A percentile compares a stretch with the other conserved stretches of the same genome.
Conservation (phyloP, 2,113 vertebrate genomes). For the Marcusenius ussheri region DNA sequence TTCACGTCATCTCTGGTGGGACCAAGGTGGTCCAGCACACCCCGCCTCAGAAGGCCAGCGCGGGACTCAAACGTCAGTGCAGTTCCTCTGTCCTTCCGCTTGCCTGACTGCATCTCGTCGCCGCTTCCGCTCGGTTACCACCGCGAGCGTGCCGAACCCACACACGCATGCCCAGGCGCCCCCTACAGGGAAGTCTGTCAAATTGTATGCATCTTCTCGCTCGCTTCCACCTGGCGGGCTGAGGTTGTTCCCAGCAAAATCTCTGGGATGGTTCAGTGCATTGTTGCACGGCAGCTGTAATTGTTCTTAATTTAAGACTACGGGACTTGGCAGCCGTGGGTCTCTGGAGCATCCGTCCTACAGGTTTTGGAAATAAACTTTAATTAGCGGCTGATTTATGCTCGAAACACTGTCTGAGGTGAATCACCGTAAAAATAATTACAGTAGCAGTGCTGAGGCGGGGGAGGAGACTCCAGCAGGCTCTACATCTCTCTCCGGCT, state of each 20-base stretch:
- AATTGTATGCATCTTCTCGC: neutral
- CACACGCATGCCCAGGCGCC: neutral
- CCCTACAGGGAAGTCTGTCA: neutral
- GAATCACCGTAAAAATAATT: neutral
- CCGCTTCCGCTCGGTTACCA: neutral
- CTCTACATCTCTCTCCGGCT: neutral
- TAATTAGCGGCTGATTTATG: neutral
- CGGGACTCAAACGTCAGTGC: conserved; percentile 79
- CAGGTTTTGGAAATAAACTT: neutral
- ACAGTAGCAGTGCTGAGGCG: neutral
- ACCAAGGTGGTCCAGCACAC: conserved; percentile 94
- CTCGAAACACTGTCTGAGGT: neutral
- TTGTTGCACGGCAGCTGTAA: neutral
- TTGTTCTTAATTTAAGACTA: neutral
- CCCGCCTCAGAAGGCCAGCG: conserved; percentile 77
- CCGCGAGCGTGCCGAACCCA: no score
- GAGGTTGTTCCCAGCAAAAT: neutral
- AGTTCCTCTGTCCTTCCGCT: neutral
- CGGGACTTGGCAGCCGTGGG: neutral
- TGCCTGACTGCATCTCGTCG: neutral
- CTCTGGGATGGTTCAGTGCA: neutral
- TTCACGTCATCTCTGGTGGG: conserved; percentile 87
- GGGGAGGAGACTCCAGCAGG: neutral
- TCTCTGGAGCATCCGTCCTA: neutral
- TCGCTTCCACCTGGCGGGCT: neutral